Evolutionary conservation across 2,797 vertebrate species (phyloP), one percentile per base, ranked within the genome.

Genomic region (Gymnothorax javanicus): DNA sequence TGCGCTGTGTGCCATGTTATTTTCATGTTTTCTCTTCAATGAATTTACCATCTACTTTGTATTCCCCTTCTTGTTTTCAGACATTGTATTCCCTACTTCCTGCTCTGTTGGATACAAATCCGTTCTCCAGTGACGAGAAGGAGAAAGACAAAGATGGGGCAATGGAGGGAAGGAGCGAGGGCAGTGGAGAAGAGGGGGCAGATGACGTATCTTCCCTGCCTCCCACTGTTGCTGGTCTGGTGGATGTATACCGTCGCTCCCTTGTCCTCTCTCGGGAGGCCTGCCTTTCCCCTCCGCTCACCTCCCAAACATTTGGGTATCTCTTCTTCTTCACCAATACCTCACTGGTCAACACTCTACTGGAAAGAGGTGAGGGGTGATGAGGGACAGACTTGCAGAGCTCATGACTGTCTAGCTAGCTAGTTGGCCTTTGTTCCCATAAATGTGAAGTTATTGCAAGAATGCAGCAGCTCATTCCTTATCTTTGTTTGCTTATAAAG

Each of bases 271-370:
- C 97, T 0, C 92, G 96, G 77, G 96, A 97, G 73, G 97, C 97
- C 0, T 96, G 96, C 89, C 95, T 98, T 73, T 98, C 98, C 15
- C 97, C 97, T 0, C 97, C 97, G 0, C 96, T 98, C 54, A 97
- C 97, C 84, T 98, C 97, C n/a, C 98, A 98, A 93, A 98, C 97
- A 2, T 98, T 98, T 0, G 97, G 97, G 90, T 98, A 98, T 93
- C 96, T 98, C 90, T 98, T 98, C 93, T 98, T 98, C 94, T 98
- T 98, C 94, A 98, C 97, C 94, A 98, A 98, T 90, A 97, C 98
- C 11, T 98, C 98, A 58, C 94, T 98, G 89, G 96, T 98, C 91
- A 98, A 98, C 88, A 97, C 97, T 1, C 92, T 98, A 90, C 95
- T 98, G 93, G 98, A 98, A 91, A 96, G 97, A 97, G 98, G 97